These are phyloP conservation scores for Pachycephala philippinensis DNA, from an alignment of 2,113 vertebrate genomes.

Conservation along the genomic window DNA sequence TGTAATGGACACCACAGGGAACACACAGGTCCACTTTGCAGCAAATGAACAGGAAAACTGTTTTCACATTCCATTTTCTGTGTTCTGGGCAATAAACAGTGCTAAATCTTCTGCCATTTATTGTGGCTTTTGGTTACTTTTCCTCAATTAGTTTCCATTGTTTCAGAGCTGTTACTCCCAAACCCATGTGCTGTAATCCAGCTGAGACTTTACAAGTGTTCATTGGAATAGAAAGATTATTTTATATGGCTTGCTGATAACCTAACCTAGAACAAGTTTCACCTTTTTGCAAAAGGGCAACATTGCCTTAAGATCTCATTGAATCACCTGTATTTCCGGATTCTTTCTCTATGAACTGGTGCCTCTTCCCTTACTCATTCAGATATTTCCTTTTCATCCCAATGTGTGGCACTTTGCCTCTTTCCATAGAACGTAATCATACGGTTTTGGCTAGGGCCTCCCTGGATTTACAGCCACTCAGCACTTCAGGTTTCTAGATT, in stretches of 20 bases:
- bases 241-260: not conserved
- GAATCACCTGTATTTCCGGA: not conserved
- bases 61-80: not conserved
- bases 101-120: not conserved
- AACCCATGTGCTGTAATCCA: not conserved
- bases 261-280: not conserved
- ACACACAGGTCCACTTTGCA: not conserved
- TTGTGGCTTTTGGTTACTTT: not conserved
- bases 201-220: not conserved
- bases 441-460: not conserved
- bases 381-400: not conserved
- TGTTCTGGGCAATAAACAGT: not conserved
- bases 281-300: not conserved
- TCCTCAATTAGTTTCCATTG: not conserved
- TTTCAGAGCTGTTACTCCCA: rapidly evolving
- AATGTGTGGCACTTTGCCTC: not conserved
- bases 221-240: not conserved
- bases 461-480: not conserved
- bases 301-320: not conserved
- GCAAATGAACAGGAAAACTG: not conserved
- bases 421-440: not conserved
- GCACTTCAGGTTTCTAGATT: not conserved
- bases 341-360: not conserved
- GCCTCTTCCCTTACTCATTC: not conserved
- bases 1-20: not conserved